These are phyloP conservation scores for Agonopterix alstromeriana DNA, from an alignment of 2,888 invertebrate genomes.

Conservation along the genomic window DNA sequence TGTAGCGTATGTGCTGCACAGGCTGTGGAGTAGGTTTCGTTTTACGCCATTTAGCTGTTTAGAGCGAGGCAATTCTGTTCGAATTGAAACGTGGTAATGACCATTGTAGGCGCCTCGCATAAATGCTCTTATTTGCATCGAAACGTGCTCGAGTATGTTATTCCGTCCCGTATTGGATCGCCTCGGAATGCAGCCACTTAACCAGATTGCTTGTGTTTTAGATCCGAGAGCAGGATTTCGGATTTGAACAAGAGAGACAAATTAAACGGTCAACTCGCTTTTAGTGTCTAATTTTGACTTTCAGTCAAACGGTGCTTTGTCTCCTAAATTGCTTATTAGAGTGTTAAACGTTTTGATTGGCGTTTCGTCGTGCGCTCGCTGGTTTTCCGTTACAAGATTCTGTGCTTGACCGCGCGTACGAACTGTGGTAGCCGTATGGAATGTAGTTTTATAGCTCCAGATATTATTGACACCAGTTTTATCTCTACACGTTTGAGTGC, in stretches of 20 bases:
- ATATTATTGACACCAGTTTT: conserved; percentile 23
- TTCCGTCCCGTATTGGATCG: conserved; percentile 30
- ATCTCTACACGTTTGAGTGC: conserved; percentile 45
- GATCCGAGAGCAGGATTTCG: conserved; percentile 20
- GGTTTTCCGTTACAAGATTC: background rate
- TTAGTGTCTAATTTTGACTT: conserved; percentile 21
- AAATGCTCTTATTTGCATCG: conserved; percentile 65
- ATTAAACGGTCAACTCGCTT: conserved; percentile 23
- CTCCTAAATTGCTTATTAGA: conserved; percentile 29
- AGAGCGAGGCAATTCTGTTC: conserved; percentile 43
- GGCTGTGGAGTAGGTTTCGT: conserved; percentile 35
- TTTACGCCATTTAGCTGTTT: conserved; percentile 60
- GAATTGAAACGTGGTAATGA: conserved; percentile 66
- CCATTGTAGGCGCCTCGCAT: conserved; percentile 55
- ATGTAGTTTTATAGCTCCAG: background rate
- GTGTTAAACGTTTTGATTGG: conserved; percentile 18
- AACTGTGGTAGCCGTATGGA: background rate
- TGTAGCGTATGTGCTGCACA: conserved; percentile 31
- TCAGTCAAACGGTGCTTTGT: conserved; percentile 28
- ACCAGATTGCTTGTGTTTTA: conserved; percentile 24
- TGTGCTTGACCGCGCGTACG: background rate
- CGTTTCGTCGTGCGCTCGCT: conserved; percentile 11
- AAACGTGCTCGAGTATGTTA: conserved; percentile 52
- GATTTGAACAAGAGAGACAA: conserved; percentile 19
- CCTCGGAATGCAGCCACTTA: conserved; percentile 35